Evolutionary conservation across 2,113 vertebrate species (phyloP).

Genomic region (Apus apus): DNA sequence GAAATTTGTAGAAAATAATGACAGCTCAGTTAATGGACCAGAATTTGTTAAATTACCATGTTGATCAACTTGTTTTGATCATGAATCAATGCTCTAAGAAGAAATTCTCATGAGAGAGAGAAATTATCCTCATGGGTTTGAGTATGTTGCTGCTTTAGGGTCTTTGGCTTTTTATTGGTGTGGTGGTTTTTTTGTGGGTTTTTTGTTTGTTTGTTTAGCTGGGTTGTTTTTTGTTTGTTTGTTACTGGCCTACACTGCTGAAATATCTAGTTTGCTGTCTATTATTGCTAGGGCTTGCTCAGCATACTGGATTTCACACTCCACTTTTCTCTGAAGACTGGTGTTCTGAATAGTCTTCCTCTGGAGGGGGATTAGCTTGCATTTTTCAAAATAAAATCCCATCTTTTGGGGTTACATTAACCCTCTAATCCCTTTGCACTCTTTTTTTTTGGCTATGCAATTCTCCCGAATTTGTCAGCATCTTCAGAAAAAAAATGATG

Average conservation of each 20-base stretch:
- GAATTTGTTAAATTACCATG: not conserved
- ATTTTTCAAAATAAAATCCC: constrained; percentile 21
- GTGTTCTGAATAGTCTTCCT: constrained; percentile 10
- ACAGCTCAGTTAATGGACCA: not conserved
- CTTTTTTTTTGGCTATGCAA: not conserved
- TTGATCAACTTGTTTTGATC: not conserved
- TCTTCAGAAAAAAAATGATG: not conserved
- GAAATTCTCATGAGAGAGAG: not conserved
- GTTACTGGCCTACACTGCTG: not conserved
- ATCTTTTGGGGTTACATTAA: not conserved
- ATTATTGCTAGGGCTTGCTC: constrained; percentile 16
- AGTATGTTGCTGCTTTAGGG: not conserved
- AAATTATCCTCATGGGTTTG: not conserved
- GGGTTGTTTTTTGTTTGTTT: not conserved
- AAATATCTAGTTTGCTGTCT: constrained; percentile 19
- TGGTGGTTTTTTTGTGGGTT: too few relatives aligned
- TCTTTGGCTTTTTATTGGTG: not conserved
- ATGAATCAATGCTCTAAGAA: not conserved
- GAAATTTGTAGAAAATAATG: not conserved
- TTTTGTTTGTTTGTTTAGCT: not conserved
- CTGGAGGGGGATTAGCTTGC: not conserved
- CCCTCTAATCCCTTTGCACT: not conserved
- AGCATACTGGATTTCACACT: constrained; percentile 35
- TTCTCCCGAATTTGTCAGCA: not conserved
- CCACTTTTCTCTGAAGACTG: constrained; percentile 7